Base-by-base conservation (phyloP, 2,797 vertebrate genomes). In the Pygocentrus nattereri region DNA sequence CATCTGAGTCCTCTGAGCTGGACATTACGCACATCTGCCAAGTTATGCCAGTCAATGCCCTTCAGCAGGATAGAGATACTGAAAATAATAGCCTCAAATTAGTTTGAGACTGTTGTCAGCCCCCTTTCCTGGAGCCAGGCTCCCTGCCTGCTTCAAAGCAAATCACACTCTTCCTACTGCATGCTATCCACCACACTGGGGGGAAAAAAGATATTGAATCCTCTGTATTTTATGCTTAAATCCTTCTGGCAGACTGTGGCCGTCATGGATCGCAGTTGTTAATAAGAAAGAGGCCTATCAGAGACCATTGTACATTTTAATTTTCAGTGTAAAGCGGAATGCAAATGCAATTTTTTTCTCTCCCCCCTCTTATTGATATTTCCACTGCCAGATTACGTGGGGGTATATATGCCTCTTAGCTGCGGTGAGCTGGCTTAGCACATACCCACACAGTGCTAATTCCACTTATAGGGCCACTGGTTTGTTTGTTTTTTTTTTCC, bases 241-340 rank as follows among this genome's bases (percentile, higher is more conserved):
- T 87, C 87, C 85, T 78, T 82, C 79, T 41, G 86, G 87, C 86
- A 84, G 87, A 87, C 85, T 25, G 67, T 90, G 83, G 75, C 85
- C 81, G 76, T 86, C 84, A 87, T 19, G 61, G 88, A 89, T 87
- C 88, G 87, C 90, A 11, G 19, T 79, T 79, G 76, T 84, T 89
- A 88, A 89, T 88, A 89, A 38, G 8, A 81, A 69, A 13, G 19
- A 44, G 25, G 41, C 23, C 23, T 56, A 74, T 64, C 68, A 61
- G 25, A 61, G 58, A 61, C 61, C 30, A 80, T 65, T 65, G 44
- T 62, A 49, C 44, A 54, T 59, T 44, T 31, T 67, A 65, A 78
- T 81, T 62, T 61, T 69, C 58, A 69, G 31, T 31, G 15, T 12
- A 27, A 70, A 77, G 62, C 56, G 61, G 23, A 74, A 49, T 23